These are phyloP conservation scores for Andrena dorsata DNA, from an alignment of 2,888 invertebrate genomes.

Conservation along the genomic window DNA sequence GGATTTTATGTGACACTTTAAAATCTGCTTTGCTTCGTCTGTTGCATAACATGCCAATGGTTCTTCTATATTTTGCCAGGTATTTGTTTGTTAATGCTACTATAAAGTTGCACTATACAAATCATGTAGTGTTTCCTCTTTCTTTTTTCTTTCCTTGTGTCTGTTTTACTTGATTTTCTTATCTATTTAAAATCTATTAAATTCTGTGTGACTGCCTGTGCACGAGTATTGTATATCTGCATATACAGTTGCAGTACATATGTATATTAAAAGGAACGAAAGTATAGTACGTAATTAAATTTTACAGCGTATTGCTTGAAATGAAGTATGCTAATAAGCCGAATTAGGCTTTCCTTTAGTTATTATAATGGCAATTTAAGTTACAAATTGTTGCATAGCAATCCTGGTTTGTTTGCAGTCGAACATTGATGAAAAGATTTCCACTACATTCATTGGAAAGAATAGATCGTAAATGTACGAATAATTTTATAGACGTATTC, in stretches of 20 bases:
- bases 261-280: neutral
- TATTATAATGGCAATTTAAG: neutral
- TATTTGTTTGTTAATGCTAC: constrained; percentile 15
- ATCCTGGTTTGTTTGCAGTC: constrained; percentile 28
- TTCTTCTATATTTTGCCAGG: neutral
- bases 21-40: too few species aligned
- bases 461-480: neutral
- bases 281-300: constrained; percentile 9
- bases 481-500: neutral
- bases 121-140: neutral
- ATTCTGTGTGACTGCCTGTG: neutral
- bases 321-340: neutral
- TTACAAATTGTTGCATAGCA: neutral
- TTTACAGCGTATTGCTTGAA: neutral
- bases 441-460: neutral
- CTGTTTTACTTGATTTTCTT: neutral
- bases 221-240: neutral
- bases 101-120: neutral
- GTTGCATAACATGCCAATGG: too few species aligned
- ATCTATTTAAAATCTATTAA: neutral
- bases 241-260: neutral
- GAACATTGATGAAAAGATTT: neutral
- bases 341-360: neutral
- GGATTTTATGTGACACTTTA: constrained; percentile 15
- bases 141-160: too few species aligned